phyloP scores from a whole-genome alignment of 2,797 vertebrate species.

The Sebastes cheni region DNA sequence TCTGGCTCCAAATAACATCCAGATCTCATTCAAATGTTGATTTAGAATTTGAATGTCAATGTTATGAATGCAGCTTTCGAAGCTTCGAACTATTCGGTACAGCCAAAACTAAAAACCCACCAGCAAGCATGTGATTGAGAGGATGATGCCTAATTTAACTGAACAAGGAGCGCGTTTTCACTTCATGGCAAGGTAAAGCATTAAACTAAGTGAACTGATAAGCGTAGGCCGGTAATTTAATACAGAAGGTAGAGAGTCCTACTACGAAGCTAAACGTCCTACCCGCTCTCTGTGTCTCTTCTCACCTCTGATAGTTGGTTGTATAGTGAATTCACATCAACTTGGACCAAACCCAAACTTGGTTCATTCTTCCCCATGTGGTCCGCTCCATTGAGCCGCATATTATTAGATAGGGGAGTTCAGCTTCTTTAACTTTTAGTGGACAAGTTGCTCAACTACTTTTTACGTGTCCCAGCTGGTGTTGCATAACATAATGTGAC shows the following conservation, averaged over 20 bases:
- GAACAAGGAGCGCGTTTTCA: not conserved
- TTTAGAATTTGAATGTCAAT: too few species aligned
- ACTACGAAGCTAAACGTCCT: not conserved
- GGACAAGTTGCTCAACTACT: conserved; percentile 4
- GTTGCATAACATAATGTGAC: not conserved
- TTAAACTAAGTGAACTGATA: not conserved
- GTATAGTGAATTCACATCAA: not conserved
- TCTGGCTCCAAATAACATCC: too few species aligned
- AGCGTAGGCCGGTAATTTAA: not conserved
- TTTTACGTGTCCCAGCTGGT: conserved; percentile 10
- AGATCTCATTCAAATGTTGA: too few species aligned
- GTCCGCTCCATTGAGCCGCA: not conserved
- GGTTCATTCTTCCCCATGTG: conserved; percentile 10
- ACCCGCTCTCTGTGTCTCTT: not conserved
- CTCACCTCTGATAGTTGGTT: not conserved
- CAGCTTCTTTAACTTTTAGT: conserved; percentile 22
- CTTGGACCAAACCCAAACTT: conserved; percentile 1
- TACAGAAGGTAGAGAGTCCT: not conserved
- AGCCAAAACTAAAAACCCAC: not conserved
- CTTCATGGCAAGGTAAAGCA: not conserved
- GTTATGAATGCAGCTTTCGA: too few species aligned
- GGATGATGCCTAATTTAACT: not conserved
- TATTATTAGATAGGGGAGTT: conserved; percentile 51
- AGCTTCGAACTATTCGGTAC: not conserved
- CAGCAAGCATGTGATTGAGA: not conserved